Percentiles rank a stretch among this genome's conserved stretches.
Conservation (phyloP, 2,888 invertebrate genomes). For the Helleia helle region DNA sequence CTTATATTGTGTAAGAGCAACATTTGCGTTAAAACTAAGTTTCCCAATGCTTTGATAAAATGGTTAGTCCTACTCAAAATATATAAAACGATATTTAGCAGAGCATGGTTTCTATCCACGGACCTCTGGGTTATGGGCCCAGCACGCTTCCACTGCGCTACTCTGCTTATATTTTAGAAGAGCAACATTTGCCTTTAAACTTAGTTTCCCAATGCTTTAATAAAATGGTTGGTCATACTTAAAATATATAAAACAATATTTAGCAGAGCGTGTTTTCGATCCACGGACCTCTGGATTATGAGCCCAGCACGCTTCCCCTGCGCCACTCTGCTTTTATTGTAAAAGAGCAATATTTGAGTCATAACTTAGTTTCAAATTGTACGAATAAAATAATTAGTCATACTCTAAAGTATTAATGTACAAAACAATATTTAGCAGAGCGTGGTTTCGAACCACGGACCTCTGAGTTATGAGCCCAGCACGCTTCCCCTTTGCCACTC, state of each 20-base stretch:
- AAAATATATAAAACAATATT: no score
- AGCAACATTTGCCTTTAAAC: neutral
- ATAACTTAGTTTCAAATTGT: no score
- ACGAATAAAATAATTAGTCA: no score
- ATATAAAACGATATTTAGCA: no score
- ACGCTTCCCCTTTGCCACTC: conserved; percentile 89
- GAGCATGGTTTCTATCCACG: conserved; percentile 93
- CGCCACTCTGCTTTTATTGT: conserved; percentile 81
- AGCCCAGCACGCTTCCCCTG: conserved; percentile 89
- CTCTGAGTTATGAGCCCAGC: conserved; percentile 92
- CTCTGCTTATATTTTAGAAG: conserved; percentile 57
- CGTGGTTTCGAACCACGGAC: conserved; percentile 94
- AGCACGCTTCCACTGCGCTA: conserved; percentile 89
- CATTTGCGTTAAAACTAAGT: no score
- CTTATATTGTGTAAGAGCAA: no score
- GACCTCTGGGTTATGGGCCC: conserved; percentile 93
- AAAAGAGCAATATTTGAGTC: no score
- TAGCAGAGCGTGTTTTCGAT: conserved; percentile 91
- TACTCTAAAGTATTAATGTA: no score
- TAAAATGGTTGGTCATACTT: neutral
- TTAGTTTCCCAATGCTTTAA: neutral
- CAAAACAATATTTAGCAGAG: conserved; percentile 72
- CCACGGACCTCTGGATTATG: conserved; percentile 94
- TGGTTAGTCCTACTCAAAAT: no score
- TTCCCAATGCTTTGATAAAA: no score